Conservation (phyloP, 2,888 invertebrate species). For the Nasonia oneida region DNA sequence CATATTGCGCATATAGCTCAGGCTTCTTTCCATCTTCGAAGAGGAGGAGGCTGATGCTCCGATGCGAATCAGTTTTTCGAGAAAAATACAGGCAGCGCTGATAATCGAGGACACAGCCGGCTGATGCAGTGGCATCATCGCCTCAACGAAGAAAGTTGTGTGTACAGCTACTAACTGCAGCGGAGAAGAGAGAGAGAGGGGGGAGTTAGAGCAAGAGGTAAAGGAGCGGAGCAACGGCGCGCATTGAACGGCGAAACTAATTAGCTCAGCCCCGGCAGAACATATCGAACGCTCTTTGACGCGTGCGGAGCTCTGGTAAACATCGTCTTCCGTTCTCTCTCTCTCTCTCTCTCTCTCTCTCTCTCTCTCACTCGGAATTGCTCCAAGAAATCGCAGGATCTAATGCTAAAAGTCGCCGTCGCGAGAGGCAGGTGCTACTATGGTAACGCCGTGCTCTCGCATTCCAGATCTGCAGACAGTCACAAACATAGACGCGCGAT, state of each 20-base stretch:
- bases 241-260: constrained; percentile 46
- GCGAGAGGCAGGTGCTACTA: constrained; percentile 41
- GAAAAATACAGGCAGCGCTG: background rate
- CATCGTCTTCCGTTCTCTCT: constrained; percentile 21
- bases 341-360: background rate
- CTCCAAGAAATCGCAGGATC: constrained; percentile 46
- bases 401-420: constrained; percentile 46
- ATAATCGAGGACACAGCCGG: background rate
- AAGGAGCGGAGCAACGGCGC: constrained; percentile 1
- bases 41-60: no score
- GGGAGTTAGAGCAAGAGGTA: background rate
- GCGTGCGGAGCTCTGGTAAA: constrained; percentile 29
- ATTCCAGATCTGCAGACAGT: background rate
- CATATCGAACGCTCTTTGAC: constrained; percentile 48
- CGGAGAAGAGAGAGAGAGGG: background rate
- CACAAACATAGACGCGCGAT: background rate
- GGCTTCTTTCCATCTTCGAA: background rate
- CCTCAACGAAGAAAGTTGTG: background rate
- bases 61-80: no score
- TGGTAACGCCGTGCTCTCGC: constrained; percentile 28
- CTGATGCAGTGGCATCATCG: background rate
- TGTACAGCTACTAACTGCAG: background rate
- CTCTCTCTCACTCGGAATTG: background rate
- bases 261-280: constrained; percentile 28
- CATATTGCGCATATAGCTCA: background rate